Conservation (phyloP, 2,113 vertebrate species). For the Pelusios castaneus region DNA sequence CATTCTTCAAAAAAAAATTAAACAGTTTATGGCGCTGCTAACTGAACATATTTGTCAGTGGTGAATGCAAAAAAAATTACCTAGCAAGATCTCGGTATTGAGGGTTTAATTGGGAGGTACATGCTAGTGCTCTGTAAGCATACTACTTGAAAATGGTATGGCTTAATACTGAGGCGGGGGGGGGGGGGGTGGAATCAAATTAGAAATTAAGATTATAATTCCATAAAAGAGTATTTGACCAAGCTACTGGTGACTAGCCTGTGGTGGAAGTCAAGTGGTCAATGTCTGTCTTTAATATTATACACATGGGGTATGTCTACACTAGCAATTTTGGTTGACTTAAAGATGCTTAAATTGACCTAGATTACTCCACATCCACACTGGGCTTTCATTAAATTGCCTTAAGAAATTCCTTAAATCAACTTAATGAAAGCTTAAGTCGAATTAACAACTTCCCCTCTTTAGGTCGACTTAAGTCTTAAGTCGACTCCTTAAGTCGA, state of each 20-base stretch:
- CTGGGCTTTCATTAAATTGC: no score
- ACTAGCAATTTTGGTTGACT: no score
- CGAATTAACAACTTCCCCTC: no score
- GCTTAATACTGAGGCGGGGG: no score
- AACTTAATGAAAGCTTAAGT: no score
- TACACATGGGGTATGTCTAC: neutral
- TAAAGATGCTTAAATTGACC: no score
- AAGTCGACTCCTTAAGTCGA: no score
- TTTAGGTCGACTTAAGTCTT: no score
- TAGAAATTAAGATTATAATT: constrained; percentile 41
- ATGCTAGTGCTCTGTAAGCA: neutral
- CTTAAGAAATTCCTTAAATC: no score
- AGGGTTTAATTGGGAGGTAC: neutral
- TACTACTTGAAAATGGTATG: neutral
- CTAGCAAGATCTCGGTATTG: neutral
- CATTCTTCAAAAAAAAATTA: neutral
- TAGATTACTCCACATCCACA: no score
- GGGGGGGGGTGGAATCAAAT: no score
- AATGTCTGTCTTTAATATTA: constrained; percentile 41
- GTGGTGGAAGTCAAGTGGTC: neutral
- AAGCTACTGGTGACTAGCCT: neutral
- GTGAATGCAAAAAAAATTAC: constrained; percentile 26
- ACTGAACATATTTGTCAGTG: constrained; percentile 36
- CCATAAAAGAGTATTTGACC: neutral
- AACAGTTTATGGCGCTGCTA: constrained; percentile 12